Evolutionary conservation across 2,113 vertebrate genomes (phyloP), one percentile per base, ranked within the genome.

Genomic region (Onychorhynchus coronatus): DNA sequence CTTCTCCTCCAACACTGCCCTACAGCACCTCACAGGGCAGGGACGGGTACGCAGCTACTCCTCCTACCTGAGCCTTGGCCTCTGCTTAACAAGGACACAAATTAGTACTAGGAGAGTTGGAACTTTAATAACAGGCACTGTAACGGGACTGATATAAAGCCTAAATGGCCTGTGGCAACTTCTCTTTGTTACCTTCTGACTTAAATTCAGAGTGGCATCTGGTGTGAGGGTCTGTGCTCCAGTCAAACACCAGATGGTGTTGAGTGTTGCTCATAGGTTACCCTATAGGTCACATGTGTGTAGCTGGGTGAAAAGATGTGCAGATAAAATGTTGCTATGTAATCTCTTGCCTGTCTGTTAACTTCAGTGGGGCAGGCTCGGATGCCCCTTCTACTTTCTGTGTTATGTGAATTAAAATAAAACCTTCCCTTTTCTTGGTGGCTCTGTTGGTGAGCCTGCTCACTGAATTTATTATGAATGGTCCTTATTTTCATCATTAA

Each of bases 141-240:
- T 19, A n/a, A 8, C 0, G 0, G 35, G 46, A 42, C 18, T 15
- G 46, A 37, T 28, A 30, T 7, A 44, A 71, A 79, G 18, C 58
- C 44, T 4, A 3, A 61, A 41, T 42, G 82, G 61, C 77, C 92
- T 9, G 0, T 50, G 47, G 31, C 55, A 77, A 4, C 47, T 80
- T 74, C 44, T 65, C 9, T 44, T 74, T 5, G 0, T 76, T 67
- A n/a, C 56, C 49, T 71, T 12, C 39, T 93, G 66, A 68, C 87
- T 84, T 16, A 18, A 76, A 62, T 56, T 53, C 84, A 66, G 56
- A 5, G n/a, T 85, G 89, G 70, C 95, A 76, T 33, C 87, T 94
- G 91, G 22, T 53, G 66, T 3, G 33, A 75, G 81, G 68, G 66
- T 19, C 91, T 76, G 80, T 42, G 89, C 61, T 86, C 11, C 80